Conservation (phyloP, 2,888 invertebrate genomes). For the Tethea ocularis region DNA sequence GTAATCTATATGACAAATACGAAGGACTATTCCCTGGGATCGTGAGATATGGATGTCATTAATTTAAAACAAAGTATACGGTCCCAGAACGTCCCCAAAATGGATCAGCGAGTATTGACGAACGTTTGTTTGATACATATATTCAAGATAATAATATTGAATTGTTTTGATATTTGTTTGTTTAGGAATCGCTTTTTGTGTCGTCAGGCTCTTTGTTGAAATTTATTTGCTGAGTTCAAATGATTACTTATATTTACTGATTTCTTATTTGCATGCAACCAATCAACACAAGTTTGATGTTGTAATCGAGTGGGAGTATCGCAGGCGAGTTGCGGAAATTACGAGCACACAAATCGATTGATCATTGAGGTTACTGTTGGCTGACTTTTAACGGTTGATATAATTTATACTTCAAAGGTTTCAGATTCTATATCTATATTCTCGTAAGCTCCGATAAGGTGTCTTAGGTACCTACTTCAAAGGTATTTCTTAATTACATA, state of each 20-base stretch:
- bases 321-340: background rate
- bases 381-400: background rate
- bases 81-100: constrained; percentile 49
- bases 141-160: constrained; percentile 44
- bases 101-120: constrained; percentile 58
- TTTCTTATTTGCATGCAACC: background rate
- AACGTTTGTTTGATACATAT: constrained; percentile 55
- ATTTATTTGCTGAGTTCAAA: background rate
- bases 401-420: background rate
- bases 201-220: background rate
- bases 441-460: background rate
- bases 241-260: background rate
- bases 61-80: constrained; percentile 71
- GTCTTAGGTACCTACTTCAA: no score
- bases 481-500: no score
- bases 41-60: constrained; percentile 65
- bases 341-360: background rate
- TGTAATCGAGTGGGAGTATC: background rate
- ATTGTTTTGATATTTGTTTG: constrained; percentile 13
- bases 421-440: background rate
- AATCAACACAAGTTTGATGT: background rate
- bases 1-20: constrained; percentile 75
- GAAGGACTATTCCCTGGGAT: constrained; percentile 64
- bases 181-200: constrained; percentile 1
- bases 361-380: background rate